Conservation (phyloP, 2,113 vertebrate genomes). For the Chrysemys picta region DNA sequence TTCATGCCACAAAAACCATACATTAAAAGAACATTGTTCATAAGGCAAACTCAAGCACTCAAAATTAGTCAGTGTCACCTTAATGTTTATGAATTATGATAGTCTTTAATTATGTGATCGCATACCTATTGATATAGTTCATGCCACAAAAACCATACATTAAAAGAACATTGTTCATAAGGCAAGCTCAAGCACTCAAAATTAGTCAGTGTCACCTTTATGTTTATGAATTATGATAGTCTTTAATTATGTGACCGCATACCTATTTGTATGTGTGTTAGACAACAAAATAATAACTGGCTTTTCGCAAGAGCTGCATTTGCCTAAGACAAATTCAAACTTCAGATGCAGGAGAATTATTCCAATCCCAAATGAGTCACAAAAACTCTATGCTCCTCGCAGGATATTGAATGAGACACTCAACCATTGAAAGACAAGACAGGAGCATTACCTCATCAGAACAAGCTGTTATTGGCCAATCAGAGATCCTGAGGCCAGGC, state of each 20-base stretch:
- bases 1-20: not conserved
- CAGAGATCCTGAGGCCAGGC: not conserved
- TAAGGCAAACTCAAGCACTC: not conserved
- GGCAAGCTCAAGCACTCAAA: not conserved
- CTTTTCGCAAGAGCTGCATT: not conserved
- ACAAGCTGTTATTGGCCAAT: not conserved
- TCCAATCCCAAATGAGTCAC: not conserved
- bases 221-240: not conserved
- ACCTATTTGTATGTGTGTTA: not conserved
- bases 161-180: not conserved
- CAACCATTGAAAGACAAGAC: not conserved
- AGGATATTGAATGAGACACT: not conserved
- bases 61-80: not conserved
- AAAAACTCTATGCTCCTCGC: not conserved
- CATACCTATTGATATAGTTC: not conserved
- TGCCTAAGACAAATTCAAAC: not conserved
- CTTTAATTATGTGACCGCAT: fast-evolving
- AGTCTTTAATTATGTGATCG: not conserved
- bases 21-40: not conserved
- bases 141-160: not conserved
- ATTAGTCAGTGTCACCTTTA: not conserved
- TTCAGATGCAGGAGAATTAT: not conserved
- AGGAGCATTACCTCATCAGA: not conserved
- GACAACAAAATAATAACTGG: not conserved
- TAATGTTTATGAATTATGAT: not conserved